A percentile compares a stretch with the other conserved stretches of the same genome.
These are phyloP conservation scores for Lepus timidus DNA, from an alignment of 2,113 vertebrate genomes.

Conservation along the genomic window DNA sequence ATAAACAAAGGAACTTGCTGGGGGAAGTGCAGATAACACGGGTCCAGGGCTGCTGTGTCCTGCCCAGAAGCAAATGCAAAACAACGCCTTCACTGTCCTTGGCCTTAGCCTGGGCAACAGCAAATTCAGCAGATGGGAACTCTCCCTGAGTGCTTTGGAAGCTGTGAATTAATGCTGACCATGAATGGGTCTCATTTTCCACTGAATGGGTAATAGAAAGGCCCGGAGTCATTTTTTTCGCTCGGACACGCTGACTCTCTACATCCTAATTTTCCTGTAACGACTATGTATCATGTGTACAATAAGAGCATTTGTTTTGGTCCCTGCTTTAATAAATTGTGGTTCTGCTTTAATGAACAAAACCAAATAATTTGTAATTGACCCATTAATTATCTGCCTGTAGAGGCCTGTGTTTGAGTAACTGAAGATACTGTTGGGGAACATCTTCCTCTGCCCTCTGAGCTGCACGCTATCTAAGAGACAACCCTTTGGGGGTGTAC, in stretches of 20 bases:
- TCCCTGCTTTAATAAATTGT: conserved; percentile 71
- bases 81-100: not conserved
- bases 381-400: conserved; percentile 76
- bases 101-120: not conserved
- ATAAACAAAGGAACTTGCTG: not conserved
- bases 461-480: conserved; percentile 42
- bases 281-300: not conserved
- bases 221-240: not conserved
- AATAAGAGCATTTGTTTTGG: conserved; percentile 55
- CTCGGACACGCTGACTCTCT: not conserved
- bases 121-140: not conserved
- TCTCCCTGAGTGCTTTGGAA: not conserved
- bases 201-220: not conserved
- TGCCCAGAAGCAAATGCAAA: not conserved
- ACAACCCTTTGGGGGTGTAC: not conserved
- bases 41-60: not conserved
- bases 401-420: conserved; percentile 61
- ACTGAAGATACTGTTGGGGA: conserved; percentile 66
- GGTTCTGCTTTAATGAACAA: conserved; percentile 75
- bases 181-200: conserved; percentile 64
- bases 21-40: not conserved
- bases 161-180: conserved; percentile 38
- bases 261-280: conserved; percentile 40
- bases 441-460: conserved; percentile 15
- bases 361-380: conserved; percentile 77